phyloP scores from a whole-genome alignment of 2,888 invertebrate species.

The Drosophila emarginata region DNA sequence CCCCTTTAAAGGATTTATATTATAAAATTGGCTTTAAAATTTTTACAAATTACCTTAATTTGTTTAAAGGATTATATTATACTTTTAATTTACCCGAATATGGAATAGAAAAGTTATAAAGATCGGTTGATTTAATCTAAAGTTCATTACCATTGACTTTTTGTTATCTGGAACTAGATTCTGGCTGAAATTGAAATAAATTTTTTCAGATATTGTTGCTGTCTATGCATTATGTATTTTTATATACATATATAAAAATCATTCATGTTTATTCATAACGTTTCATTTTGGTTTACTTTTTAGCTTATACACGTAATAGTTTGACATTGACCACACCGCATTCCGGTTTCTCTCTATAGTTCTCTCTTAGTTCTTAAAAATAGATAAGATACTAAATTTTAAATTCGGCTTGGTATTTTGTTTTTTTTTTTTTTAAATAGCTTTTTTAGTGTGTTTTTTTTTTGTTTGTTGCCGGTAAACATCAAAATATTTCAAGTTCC shows the following conservation, averaged over 20 bases:
- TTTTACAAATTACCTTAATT: no score
- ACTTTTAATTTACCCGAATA: no score
- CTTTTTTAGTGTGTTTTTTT: constrained; percentile 23
- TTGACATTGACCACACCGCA: constrained; percentile 64
- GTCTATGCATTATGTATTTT: constrained; percentile 25
- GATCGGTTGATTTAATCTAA: no score
- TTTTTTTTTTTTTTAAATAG: constrained; percentile 32
- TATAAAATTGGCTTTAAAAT: no score
- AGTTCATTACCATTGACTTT: no score
- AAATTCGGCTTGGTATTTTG: constrained; percentile 60
- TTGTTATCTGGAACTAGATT: neutral
- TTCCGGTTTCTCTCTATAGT: constrained; percentile 15
- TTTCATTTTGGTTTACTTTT: constrained; percentile 26
- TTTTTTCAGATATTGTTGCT: neutral
- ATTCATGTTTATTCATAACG: constrained; percentile 37
- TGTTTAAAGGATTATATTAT: no score
- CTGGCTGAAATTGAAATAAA: neutral
- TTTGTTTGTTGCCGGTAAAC: constrained; percentile 15
- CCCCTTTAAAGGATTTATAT: no score
- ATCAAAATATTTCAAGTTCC: neutral
- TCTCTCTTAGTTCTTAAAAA: constrained; percentile 32
- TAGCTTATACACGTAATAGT: constrained; percentile 68
- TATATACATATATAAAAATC: constrained; percentile 41
- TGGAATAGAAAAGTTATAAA: no score
- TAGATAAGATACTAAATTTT: constrained; percentile 28